Base-by-base conservation (phyloP, 2,797 vertebrate genomes). In the Syngnathus rostellatus region DNA sequence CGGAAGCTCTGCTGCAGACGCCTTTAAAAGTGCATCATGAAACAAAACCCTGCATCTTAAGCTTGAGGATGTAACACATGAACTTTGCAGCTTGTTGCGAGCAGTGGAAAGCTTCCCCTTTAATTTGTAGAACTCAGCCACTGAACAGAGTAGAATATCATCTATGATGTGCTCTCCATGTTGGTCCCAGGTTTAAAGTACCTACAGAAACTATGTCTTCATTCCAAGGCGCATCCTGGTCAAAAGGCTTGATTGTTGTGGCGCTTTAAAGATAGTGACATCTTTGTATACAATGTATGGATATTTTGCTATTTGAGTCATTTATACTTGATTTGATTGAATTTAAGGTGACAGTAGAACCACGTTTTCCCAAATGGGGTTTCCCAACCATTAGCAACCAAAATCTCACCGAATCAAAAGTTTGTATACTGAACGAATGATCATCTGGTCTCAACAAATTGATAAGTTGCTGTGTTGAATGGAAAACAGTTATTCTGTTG, bases 231-330 rank as follows among this genome's bases (percentile, higher is more conserved):
- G 66, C 58, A 70, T 68, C 61, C 41, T 63, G 48, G 38, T 61
- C 5, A n/a, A 41, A 45, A 62, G 62, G 6, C 25, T 50, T 63
- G 16, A 38, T 19, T 50, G 25, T 19, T 37, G 12, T 38, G 39
- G 1, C 43, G 55, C 48, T 62, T 53, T 46, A 66, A 73, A 64
- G 9, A 69, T 31, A 55, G 62, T 65, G 7, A 64, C 55, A 25
- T 66, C 21, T 61, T 71, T 77, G 70, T 69, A 48, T 73, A 62
- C 68, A 38, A 41, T 37, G 50, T 72, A 66, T 31, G 31, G 3
- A 73, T 71, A 69, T 79, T 85, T 70, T 69, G 72, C 2, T 67
- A 81, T 73, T 72, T 77, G 9, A 84, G 76, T 85, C 81, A 73
- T 72, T 81, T 43, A 58, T 76, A 83, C 78, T 85, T 82, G 76